Percentiles rank a stretch among this genome's conserved stretches.
These are phyloP conservation scores for Polyommatus iphigenia DNA, from an alignment of 2,888 invertebrate species.

Conservation along the genomic window DNA sequence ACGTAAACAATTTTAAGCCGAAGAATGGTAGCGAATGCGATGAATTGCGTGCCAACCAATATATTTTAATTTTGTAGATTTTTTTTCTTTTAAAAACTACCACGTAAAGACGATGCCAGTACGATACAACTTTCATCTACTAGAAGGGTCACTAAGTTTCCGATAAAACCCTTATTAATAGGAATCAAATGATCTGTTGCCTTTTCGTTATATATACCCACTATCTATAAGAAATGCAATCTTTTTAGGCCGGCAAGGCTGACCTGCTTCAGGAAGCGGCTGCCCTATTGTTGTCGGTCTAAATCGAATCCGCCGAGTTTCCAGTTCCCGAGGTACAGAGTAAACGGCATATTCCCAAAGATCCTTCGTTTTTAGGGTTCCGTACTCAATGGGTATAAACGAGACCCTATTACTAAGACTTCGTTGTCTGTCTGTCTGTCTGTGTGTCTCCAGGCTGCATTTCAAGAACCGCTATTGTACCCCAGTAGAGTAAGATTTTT, in stretches of 20 bases:
- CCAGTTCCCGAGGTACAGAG: conserved; percentile 41
- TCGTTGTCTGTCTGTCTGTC: too few relatives aligned
- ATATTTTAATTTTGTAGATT: neutral
- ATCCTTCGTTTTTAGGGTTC: conserved; percentile 23
- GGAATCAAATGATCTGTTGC: too few relatives aligned
- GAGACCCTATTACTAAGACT: too few relatives aligned
- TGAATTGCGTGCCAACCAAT: neutral
- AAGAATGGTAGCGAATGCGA: neutral
- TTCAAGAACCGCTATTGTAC: too few relatives aligned
- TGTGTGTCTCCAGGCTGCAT: too few relatives aligned
- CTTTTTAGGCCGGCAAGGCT: conserved; percentile 6
- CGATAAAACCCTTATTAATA: too few relatives aligned
- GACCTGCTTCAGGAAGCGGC: conserved; percentile 43
- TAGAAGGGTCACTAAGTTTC: too few relatives aligned
- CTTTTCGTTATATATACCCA: neutral
- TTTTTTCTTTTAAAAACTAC: neutral
- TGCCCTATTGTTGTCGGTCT: conserved; percentile 47
- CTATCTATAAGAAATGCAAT: neutral
- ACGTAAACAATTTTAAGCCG: conserved; percentile 9
- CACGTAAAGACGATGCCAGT: neutral
- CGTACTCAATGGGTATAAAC: too few relatives aligned
- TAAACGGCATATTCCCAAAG: conserved; percentile 36
- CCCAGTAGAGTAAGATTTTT: too few relatives aligned
- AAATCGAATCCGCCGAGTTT: conserved; percentile 51
- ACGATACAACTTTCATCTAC: too few relatives aligned